Evolutionary conservation across 2,888 invertebrate species (phyloP), one percentile per base, ranked within the genome.

Genomic region (Sphaerophoria rueppellii): DNA sequence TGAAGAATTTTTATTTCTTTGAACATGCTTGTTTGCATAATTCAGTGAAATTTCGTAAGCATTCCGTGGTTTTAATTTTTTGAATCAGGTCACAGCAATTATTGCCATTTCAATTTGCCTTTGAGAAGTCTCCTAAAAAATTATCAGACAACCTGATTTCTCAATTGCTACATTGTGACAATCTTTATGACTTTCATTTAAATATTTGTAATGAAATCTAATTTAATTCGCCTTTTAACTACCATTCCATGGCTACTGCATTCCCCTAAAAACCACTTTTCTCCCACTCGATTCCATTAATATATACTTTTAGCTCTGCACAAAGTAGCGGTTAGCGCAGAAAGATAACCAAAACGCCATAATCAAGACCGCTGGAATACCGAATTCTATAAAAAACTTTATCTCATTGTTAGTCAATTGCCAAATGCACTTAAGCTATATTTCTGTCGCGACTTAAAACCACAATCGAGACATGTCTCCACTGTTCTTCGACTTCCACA

Each of bases 371-470:
- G 16, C 43, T 6, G 7, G 11, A 70, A 77, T 43, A 60, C 24
- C 43, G 60, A 40, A 43, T 24, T 57, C 74, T 58, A 79, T 24
- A 74, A 79, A 82, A 82, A 79, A 79, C 35, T 75, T 75, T 83
- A 83, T 83, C 83, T 80, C 63, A 80, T 75, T 83, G 80, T 75
- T 61, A 61, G n/a, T 12, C 67, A 35, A 71, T 40, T 77, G 73
- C 78, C 78, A 78, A 78, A 82, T 75, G 82, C 83, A 83, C 80
- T 83, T 80, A 80, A 75, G 67, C 75, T 80, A 75, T 80, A 75
- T 75, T 72, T 67, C 75, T 65, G 71, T 71, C 70, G 79, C 71
- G 79, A 75, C 70, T 79, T 71, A 79, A 70, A 70, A 69, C 82
- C 82, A 72, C 82, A 77, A 73, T 82, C 76, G 81, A 24, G 24